Evolutionary conservation across 2,797 vertebrate species (phyloP).

Genomic region (Aotus griseimembra): DNA sequence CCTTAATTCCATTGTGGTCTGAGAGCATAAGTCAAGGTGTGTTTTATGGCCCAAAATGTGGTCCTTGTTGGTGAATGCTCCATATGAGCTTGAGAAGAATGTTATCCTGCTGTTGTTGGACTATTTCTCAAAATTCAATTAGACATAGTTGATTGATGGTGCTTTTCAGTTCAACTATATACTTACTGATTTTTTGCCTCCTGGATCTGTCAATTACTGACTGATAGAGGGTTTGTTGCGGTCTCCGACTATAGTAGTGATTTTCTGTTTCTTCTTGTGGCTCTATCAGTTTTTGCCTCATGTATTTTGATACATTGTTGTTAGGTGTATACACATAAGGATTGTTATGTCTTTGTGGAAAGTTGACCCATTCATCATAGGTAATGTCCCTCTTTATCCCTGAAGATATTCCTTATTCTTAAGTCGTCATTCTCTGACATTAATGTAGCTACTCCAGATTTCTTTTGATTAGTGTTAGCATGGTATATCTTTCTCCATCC

Average conservation of each 20-base stretch:
- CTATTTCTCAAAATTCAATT: background rate
- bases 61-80: background rate
- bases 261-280: background rate
- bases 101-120: background rate
- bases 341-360: background rate
- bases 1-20: background rate
- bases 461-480: background rate
- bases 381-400: background rate
- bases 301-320: background rate
- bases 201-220: background rate
- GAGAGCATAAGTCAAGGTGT: background rate
- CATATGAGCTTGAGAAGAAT: background rate
- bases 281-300: background rate
- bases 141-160: background rate
- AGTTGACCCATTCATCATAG: background rate
- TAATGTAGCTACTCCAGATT: background rate
- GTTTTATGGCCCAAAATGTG: background rate
- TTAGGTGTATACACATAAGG: background rate
- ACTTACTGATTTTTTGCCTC: background rate
- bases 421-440: background rate
- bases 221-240: background rate
- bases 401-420: background rate
- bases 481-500: background rate
- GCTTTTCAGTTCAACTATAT: background rate
- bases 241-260: background rate